Evolutionary conservation across 2,888 invertebrate species (phyloP), one percentile per base, ranked within the genome.

Genomic region (Hemistola chrysoprasaria): DNA sequence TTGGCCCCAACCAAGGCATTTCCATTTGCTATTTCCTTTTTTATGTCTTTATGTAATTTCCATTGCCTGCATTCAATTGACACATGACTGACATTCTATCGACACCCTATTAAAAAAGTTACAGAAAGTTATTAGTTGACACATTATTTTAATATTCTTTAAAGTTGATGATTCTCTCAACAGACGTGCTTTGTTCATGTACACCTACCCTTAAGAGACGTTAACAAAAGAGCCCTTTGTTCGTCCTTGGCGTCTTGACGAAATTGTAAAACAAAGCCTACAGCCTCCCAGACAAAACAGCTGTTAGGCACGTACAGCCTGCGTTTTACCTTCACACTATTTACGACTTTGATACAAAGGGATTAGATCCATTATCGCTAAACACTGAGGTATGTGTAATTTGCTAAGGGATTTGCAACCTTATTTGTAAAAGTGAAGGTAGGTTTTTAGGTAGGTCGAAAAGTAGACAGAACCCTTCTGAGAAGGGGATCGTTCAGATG

Each of bases 281-380:
- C 28, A 39, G 49, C 54, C 55, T 51, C 47, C 51, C 70, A 72
- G 71, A 75, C 73, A 70, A 71, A 78, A 81, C 79, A 78, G 76
- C 78, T 80, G 78, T 82, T 79, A 65, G 63, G 66, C 81, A 81
- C 81, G 79, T 76, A 75, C 29, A 41, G 37, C 50, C 44, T 45
- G 38, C 35, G n/a, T 8, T 16, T 11, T 6, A 16, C 4, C 22
- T 6, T 24, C 26, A 34, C 2, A 27, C 22, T 0, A 44, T n/a
- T 32, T 21, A 28, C 8, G 21, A 27, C 39, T 25, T 11, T 44
- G 21, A 26, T 1, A 0, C 11, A 30, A n/a, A 1, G 3, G 0
- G 0, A 31, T 27, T 54, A 30, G 41, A 30, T 35, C 22, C 11
- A 9, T 42, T 39, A 36, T 37, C 9, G 7, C 4, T 20, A 6